phyloP scores from a whole-genome alignment of 2,113 vertebrate species.

The Prunella himalayana region DNA sequence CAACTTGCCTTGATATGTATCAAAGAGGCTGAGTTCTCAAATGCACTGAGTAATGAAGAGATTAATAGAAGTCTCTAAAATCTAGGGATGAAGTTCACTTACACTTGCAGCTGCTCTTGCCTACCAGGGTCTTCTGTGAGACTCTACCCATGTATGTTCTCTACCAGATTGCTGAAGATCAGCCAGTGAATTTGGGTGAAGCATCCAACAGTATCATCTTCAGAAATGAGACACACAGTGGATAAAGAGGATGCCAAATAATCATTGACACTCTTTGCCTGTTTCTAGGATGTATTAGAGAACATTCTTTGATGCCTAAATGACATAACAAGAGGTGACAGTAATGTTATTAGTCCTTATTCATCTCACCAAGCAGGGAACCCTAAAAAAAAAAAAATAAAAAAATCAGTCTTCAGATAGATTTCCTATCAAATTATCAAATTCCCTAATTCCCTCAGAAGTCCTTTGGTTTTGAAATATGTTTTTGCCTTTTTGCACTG shows the following conservation, averaged over 20 bases:
- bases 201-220: neutral
- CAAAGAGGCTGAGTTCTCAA: neutral
- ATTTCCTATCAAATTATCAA: neutral
- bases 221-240: neutral
- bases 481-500: neutral
- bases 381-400: neutral
- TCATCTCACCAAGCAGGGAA: neutral
- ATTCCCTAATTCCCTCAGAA: neutral
- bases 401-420: neutral
- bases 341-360: neutral
- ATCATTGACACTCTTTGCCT: neutral
- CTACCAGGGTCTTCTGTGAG: neutral
- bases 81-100: neutral
- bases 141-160: neutral
- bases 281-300: neutral
- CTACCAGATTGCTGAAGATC: neutral
- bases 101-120: neutral
- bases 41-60: neutral
- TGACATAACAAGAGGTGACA: neutral
- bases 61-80: neutral
- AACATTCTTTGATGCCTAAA: neutral
- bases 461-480: neutral
- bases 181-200: neutral
- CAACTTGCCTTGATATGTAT: neutral
- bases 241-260: neutral